phyloP scores from a whole-genome alignment of 2,113 vertebrate genomes.

The Hydrolagus affinis region DNA sequence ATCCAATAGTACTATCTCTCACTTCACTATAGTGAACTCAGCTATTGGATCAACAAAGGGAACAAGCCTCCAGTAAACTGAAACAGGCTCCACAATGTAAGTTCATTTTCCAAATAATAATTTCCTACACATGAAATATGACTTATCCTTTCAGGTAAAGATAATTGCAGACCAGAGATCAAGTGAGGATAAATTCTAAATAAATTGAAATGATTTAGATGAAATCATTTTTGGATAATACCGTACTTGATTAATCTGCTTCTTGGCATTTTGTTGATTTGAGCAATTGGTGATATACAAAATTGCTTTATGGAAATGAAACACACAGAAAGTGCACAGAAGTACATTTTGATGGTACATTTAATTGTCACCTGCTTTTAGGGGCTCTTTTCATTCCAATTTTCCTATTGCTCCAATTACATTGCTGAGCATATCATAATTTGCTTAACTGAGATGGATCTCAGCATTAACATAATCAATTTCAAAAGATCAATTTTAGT shows the following conservation, averaged over 20 bases:
- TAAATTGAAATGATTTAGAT: neutral
- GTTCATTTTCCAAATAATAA: neutral
- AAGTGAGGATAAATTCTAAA: neutral
- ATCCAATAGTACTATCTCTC: neutral
- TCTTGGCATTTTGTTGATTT: conserved; percentile 1
- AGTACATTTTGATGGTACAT: neutral
- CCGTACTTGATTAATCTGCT: conserved; percentile 13
- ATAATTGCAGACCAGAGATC: neutral
- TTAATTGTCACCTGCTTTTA: neutral
- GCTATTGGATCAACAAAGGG: neutral
- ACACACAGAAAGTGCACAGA: too few relatives aligned
- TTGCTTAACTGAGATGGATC: neutral
- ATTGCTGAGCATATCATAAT: neutral
- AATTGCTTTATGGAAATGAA: neutral
- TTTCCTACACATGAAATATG: neutral
- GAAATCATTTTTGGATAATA: conserved; percentile 3
- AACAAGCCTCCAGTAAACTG: neutral
- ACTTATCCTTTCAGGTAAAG: neutral
- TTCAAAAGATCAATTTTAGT: conserved; percentile 8
- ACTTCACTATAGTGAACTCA: neutral
- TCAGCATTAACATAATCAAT: neutral
- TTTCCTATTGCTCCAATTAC: too few relatives aligned
- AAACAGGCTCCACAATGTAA: neutral
- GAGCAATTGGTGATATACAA: neutral
- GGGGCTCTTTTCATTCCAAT: neutral